Conservation (phyloP, 2,888 invertebrate genomes). For the Athalia circularis region DNA sequence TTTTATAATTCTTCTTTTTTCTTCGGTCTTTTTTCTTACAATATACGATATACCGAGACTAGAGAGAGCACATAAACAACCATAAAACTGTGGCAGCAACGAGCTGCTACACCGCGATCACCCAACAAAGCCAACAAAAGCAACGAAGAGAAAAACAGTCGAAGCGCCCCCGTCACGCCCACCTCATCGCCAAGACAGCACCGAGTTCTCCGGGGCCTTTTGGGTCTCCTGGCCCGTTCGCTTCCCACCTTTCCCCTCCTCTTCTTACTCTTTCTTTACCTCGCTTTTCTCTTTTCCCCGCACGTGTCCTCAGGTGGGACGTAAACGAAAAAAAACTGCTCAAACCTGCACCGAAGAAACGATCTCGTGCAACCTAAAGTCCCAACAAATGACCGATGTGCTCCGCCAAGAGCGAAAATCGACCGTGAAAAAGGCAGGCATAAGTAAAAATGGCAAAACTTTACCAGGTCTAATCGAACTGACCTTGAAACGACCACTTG, state of each 20-base stretch:
- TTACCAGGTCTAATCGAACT: conserved; percentile 26
- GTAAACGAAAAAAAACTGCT: conserved; percentile 31
- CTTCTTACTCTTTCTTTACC: neutral
- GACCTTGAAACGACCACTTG: conserved; percentile 25
- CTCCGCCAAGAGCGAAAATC: conserved; percentile 27
- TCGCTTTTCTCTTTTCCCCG: conserved; percentile 36
- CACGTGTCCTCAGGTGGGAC: conserved; percentile 43
- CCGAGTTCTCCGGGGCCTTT: conserved; percentile 11
- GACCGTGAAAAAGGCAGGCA: conserved; percentile 40
- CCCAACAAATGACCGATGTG: conserved; percentile 34
- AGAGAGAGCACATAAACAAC: conserved; percentile 39
- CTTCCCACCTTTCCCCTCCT: neutral
- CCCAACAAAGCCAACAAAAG: conserved; percentile 42
- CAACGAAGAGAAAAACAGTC: conserved; percentile 38
- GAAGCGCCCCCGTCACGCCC: conserved; percentile 41
- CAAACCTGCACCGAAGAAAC: conserved; percentile 32
- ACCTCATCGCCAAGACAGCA: conserved; percentile 39
- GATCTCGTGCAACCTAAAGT: neutral
- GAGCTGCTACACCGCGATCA: conserved; percentile 42
- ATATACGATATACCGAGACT: conserved; percentile 6
- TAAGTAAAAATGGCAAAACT: conserved; percentile 24
- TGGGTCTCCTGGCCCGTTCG: conserved; percentile 31
- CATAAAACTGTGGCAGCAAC: conserved; percentile 44
- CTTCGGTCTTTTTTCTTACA: neutral
- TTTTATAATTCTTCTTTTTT: no score